phyloP scores from a whole-genome alignment of 2,888 invertebrate genomes.

The Plagiodera versicolora region DNA sequence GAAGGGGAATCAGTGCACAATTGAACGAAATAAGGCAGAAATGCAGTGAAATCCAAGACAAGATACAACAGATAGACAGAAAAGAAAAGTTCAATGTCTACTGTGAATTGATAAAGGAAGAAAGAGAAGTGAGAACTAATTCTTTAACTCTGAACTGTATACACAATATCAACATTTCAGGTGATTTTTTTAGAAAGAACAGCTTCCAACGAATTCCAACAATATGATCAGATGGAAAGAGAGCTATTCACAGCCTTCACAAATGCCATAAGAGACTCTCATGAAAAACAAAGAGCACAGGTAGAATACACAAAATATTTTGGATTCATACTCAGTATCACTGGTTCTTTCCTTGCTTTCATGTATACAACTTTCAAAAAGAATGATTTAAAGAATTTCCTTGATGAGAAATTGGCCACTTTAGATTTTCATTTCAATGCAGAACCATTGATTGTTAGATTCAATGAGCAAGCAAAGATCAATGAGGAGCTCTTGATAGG shows the following conservation, averaged over 20 bases:
- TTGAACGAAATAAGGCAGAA: conserved; percentile 64
- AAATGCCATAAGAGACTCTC: conserved; percentile 75
- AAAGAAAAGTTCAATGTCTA: conserved; percentile 71
- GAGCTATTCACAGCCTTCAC: conserved; percentile 74
- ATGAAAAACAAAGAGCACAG: conserved; percentile 80
- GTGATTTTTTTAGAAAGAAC: conserved; percentile 65
- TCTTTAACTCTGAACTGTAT: too few species aligned
- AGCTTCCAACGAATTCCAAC: conserved; percentile 63
- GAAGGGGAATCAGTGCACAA: conserved; percentile 65
- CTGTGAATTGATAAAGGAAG: conserved; percentile 71
- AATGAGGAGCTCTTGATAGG: conserved; percentile 24
- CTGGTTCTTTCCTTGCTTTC: conserved; percentile 51
- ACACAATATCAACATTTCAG: conserved; percentile 44
- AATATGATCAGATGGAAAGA: conserved; percentile 73
- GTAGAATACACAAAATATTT: conserved; percentile 85
- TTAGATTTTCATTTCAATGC: not conserved
- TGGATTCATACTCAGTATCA: conserved; percentile 52
- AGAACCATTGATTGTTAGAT: conserved; percentile 4
- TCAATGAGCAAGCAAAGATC: conserved; percentile 15
- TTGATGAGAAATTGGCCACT: conserved; percentile 38
- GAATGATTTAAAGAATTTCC: conserved; percentile 48
- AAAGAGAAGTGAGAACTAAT: conserved; percentile 58
- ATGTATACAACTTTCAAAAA: conserved; percentile 47
- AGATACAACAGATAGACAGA: conserved; percentile 75
- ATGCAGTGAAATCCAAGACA: conserved; percentile 71